Evolutionary conservation across 92 coral and sea anemone genomes (phyloP).

Genomic region (Epizoanthus scotinus): DNA sequence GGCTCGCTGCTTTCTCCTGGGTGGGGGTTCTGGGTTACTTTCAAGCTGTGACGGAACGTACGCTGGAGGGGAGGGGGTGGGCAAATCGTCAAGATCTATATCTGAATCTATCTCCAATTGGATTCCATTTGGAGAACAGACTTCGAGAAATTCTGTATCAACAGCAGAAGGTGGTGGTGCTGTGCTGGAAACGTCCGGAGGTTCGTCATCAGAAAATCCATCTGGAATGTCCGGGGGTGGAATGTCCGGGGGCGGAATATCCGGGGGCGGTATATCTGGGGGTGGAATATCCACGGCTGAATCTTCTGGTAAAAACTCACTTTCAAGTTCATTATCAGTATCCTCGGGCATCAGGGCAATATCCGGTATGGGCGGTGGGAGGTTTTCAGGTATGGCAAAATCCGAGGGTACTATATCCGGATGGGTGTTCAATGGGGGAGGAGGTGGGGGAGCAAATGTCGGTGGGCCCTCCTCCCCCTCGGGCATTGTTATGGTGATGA

Average conservation of each 20-base stretch:
- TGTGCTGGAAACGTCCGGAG: constrained; percentile 66
- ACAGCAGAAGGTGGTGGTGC: constrained; percentile 61
- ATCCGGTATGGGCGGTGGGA: constrained; percentile 35
- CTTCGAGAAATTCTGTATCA: constrained; percentile 42
- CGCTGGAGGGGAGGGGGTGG: constrained; percentile 55
- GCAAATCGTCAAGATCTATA: constrained; percentile 44
- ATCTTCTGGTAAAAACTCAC: constrained; percentile 15
- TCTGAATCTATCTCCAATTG: constrained; percentile 47
- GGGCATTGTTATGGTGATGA: constrained; percentile 78
- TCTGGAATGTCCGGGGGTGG: constrained; percentile 52
- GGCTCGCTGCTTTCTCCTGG: constrained; percentile 63
- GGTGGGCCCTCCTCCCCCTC: constrained; percentile 64
- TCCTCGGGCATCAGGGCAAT: constrained; percentile 9
- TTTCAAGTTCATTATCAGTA: constrained; percentile 7
- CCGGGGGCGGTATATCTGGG: constrained; percentile 69
- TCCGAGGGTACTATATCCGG: constrained; percentile 45
- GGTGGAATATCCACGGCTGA: constrained; percentile 57
- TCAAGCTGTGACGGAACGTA: constrained; percentile 59
- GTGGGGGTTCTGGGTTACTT: constrained; percentile 57
- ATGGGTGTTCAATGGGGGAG: constrained; percentile 49
- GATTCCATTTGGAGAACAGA: constrained; percentile 51
- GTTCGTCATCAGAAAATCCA: constrained; percentile 53
- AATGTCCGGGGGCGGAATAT: constrained; percentile 61
- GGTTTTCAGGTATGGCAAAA: constrained; percentile 27
- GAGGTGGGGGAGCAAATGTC: constrained; percentile 60